Evolutionary conservation across 2,888 invertebrate species (phyloP).

Genomic region (Dolichopus griseipennis): DNA sequence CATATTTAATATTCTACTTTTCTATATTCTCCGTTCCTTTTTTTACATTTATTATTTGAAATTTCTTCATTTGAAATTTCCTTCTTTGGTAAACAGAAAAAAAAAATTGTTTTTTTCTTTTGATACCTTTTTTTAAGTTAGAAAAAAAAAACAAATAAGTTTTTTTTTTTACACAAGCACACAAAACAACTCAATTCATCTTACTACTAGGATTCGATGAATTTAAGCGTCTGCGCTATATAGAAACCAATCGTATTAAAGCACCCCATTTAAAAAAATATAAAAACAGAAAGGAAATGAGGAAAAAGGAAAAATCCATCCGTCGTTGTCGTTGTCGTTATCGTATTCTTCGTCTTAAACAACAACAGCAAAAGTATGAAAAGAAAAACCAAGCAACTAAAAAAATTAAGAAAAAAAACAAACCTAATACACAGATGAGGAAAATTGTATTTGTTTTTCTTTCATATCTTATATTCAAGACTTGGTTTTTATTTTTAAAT

Average conservation of each 20-base stretch:
- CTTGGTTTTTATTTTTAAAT: no score
- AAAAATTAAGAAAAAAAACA: not conserved
- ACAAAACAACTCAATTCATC: slow-evolving; percentile 22
- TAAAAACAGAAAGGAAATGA: not conserved
- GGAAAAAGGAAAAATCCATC: not conserved
- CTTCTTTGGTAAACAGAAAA: not conserved
- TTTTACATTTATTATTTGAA: not conserved
- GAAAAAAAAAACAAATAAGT: not conserved
- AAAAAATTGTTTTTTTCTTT: slow-evolving; percentile 15
- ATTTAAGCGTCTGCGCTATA: slow-evolving; percentile 47
- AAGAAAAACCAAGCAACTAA: not conserved
- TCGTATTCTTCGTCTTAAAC: slow-evolving; percentile 6
- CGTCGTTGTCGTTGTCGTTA: not conserved
- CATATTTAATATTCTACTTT: no score
- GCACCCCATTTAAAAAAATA: slow-evolving; percentile 41
- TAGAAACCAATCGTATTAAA: slow-evolving; percentile 47
- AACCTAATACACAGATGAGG: not conserved
- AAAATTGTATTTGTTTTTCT: not conserved
- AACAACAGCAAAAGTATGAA: not conserved
- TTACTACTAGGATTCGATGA: slow-evolving; percentile 40
- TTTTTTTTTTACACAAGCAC: not conserved
- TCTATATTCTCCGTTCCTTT: no score
- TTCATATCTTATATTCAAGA: no score
- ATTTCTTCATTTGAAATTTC: not conserved
- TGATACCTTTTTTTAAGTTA: slow-evolving; percentile 20